Base-by-base conservation (phyloP, 2,113 vertebrate genomes). In the Rhinolophus ferrumequinum region DNA sequence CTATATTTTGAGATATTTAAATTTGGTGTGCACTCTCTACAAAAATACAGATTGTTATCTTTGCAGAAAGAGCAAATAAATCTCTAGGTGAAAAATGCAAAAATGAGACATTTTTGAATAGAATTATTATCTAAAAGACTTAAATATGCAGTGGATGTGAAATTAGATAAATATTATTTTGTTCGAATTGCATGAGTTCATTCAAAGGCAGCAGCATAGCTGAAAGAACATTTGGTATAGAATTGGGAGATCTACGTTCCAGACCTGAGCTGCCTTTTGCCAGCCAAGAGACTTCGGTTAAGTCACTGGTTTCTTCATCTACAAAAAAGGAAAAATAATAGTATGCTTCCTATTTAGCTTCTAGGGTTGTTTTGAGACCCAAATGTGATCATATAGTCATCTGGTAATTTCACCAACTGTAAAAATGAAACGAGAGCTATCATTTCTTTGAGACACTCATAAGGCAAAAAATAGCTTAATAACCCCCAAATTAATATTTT, bases 1-100 rank as follows among this genome's bases (percentile, higher is more conserved):
- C 60, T 76, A 77, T 97, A 84, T 97, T 97, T 95, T 66, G 80
- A 98, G 96, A 75, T 14, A 83, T 90, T 94, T 26, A 62, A 58
- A 83, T 75, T 58, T 84, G 19, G 58, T 60, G 26, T 87, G 58
- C 16, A 73, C 10, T 33, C 3, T 86, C 60, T 94, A 96, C n/a
- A 94, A 92, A 44, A 96, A 81, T 52, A 50, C 35, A 91, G 67
- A 85, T 80, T 58, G 9, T 69, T 83, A 38, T 75, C 83, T 93
- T 88, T 92, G 41, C 58, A 76, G 76, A 92, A 85, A 86, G 50
- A 75, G 24, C 76, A 95, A 94, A 79, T 77, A 60, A 88, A 92
- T 75, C 22, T 84, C 44, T 72, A 44, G 60, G 76, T 66, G 58
- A 81, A 96, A 97, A 88, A 76, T 84, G 73, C 22, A 93, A 50